A percentile compares a stretch with the other conserved stretches of the same genome.
phyloP scores from a whole-genome alignment of 53 echinoderm and acorn worm species.

The Patiria pectinifera region DNA sequence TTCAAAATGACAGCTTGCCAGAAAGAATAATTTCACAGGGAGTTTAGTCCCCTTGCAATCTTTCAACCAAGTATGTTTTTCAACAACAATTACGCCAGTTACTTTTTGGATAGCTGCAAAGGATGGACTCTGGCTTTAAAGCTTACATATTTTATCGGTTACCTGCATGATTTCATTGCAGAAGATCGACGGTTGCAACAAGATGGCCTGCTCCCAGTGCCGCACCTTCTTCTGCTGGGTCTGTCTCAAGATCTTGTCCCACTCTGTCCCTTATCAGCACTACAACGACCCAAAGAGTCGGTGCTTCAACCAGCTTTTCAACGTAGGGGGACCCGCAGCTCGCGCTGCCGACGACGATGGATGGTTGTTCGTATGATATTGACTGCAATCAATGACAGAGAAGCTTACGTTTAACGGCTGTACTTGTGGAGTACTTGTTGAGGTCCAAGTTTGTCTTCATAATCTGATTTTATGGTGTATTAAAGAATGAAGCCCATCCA shows the following conservation, averaged over 20 bases:
- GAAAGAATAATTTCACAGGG: too few relatives aligned
- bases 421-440: not conserved
- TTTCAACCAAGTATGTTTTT: too few relatives aligned
- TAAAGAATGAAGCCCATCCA: too few relatives aligned
- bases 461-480: not conserved
- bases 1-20: too few relatives aligned
- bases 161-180: conserved; percentile 27
- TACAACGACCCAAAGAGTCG: conserved; percentile 60
- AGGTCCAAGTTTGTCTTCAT: not conserved
- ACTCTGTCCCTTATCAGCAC: conserved; percentile 83
- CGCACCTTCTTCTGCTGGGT: conserved; percentile 96
- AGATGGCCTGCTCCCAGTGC: conserved; percentile 92
- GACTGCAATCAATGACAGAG: not conserved
- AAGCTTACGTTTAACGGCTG: not conserved
- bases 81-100: too few relatives aligned
- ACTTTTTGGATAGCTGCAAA: too few relatives aligned
- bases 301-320: conserved; percentile 87
- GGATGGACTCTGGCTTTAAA: too few relatives aligned
- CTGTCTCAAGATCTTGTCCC: conserved; percentile 70
- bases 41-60: too few relatives aligned
- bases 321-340: not conserved
- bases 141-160: too few relatives aligned
- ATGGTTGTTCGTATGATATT: conserved; percentile 36
- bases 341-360: not conserved
- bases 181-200: conserved; percentile 99